Percentiles rank a stretch among this genome's conserved stretches.
Conservation (phyloP, 1,140 invertebrate species). For the Agrypnia vestita region DNA sequence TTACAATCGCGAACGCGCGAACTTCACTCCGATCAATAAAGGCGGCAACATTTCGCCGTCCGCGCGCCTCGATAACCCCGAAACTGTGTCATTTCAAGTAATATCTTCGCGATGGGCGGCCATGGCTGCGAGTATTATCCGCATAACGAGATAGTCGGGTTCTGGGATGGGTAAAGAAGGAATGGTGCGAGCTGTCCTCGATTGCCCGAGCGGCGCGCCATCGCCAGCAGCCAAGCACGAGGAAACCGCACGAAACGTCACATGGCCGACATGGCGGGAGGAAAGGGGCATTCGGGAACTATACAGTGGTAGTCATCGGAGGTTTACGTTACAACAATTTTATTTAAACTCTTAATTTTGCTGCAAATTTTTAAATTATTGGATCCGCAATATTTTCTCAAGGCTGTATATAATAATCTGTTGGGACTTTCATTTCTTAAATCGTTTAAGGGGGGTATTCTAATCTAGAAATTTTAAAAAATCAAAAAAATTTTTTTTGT, state of each 20-base stretch:
- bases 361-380: too few relatives aligned
- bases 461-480: too few relatives aligned
- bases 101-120: constrained; percentile 5
- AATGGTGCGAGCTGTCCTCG: background rate
- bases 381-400: too few relatives aligned
- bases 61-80: background rate
- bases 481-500: too few relatives aligned
- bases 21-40: constrained; percentile 51
- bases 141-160: background rate
- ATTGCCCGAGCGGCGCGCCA: constrained; percentile 31
- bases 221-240: constrained; percentile 33
- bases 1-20: constrained; percentile 27
- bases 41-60: constrained; percentile 33
- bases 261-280: background rate
- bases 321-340: background rate
- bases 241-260: constrained; percentile 46
- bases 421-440: too few relatives aligned
- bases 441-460: too few relatives aligned
- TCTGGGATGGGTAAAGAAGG: constrained; percentile 1
- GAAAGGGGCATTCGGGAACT: constrained; percentile 24
- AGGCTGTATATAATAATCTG: too few relatives aligned
- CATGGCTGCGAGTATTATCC: background rate
- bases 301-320: background rate
- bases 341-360: background rate
- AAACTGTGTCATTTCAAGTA: constrained; percentile 33